Evolutionary conservation across 2,888 invertebrate species (phyloP), one percentile per base, ranked within the genome.

Genomic region (Ischnura elegans): DNA sequence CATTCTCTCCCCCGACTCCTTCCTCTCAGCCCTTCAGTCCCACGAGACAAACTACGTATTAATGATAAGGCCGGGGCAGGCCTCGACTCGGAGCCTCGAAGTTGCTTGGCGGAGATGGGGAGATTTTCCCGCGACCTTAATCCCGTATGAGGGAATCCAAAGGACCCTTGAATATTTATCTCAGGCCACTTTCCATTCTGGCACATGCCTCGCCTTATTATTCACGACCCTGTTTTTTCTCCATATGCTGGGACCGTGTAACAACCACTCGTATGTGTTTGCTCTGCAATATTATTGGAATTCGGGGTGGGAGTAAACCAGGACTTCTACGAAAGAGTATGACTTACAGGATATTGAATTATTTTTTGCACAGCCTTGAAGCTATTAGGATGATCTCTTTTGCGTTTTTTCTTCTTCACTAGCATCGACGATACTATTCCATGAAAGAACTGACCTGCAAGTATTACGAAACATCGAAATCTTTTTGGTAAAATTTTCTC

Each of bases 31-130:
- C 36, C 36, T 36, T 13, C 76, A 29, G 13, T 8, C 29, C 76
- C 36, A 21, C 76, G 76, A 36, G 76, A 36, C 76, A 76, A 36
- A 76, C 76, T 76, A 76, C 76, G 76, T 76, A 76, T 76, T 76
- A 76, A 76, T 76, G 76, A 36, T 66, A 66, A 66, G 66, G 66
- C 29, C 8, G 16, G 36, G 29, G 36, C 36, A 25, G 76, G n/a
- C 36, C 36, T n/a, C 21, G 3, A 8, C 76, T 36, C 1, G 76
- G 13, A 51, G 51, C 25, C 5, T 76, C 0, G 36, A 36, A 36
- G 29, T 76, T 36, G 76, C 10, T 76, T 25, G 76, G 29, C 36
- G 25, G 76, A 76, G 76, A 76, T 76, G 36, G 76, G 29, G 76
- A 13, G 36, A 76, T 76, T 36, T 36, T 36, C 13, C 10, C 76